Conservation (phyloP, 1,140 invertebrate species). For the Archivesica marissinica region DNA sequence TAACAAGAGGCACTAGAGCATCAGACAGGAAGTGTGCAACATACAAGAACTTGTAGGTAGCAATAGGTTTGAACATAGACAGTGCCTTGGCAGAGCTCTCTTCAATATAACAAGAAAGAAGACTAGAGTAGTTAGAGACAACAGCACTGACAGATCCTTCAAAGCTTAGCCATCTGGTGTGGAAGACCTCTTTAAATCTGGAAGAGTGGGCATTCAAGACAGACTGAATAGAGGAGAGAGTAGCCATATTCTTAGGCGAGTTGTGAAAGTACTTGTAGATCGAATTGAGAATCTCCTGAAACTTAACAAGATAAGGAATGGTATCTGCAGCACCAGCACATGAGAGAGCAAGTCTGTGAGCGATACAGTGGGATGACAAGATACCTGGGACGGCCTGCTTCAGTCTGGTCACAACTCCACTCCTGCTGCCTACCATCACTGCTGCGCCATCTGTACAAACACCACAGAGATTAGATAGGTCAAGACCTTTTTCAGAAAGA, state of each 20-base stretch:
- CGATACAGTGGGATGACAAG: slow-evolving; percentile 10
- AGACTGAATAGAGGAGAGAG: slow-evolving; percentile 22
- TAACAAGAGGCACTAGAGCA: slow-evolving; percentile 13
- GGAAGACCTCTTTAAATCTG: slow-evolving; percentile 36
- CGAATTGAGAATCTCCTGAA: slow-evolving; percentile 62
- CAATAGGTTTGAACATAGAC: slow-evolving; percentile 44
- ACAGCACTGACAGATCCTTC: slow-evolving; percentile 28
- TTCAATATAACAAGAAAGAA: slow-evolving; percentile 28
- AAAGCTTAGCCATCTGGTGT: slow-evolving; percentile 48
- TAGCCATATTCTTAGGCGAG: slow-evolving; percentile 46
- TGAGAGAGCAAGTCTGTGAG: slow-evolving; percentile 15
- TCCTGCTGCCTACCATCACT: neutral
- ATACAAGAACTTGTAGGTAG: slow-evolving; percentile 45
- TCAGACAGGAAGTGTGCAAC: slow-evolving; percentile 40
- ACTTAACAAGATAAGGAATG: slow-evolving; percentile 56
- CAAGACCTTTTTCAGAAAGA: slow-evolving; percentile 19
- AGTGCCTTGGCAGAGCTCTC: slow-evolving; percentile 44
- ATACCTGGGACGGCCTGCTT: neutral
- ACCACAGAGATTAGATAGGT: slow-evolving; percentile 23
- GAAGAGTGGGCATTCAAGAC: neutral
- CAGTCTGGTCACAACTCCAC: neutral
- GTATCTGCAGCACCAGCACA: slow-evolving; percentile 22
- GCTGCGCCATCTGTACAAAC: slow-evolving; percentile 20
- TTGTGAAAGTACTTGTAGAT: slow-evolving; percentile 45
- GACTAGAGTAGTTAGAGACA: slow-evolving; percentile 10